Evolutionary conservation across 2,797 vertebrate species (phyloP).

Genomic region (Silurus lanzhouensis): DNA sequence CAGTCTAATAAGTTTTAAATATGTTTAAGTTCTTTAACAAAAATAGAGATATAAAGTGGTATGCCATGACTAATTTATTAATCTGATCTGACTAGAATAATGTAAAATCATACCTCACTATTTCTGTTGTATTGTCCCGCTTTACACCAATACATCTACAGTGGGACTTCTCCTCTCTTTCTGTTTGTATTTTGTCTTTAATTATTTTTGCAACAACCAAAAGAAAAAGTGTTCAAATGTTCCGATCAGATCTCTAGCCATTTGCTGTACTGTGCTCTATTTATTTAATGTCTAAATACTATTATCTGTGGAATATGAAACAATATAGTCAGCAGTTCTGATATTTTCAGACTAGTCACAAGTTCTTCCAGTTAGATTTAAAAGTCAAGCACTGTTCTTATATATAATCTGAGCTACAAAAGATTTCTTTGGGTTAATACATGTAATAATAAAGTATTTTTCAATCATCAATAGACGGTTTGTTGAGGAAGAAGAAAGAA

Average conservation of each 20-base stretch:
- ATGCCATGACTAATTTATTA: not conserved
- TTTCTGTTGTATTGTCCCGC: not conserved
- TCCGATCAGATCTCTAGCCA: not conserved
- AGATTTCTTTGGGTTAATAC: not conserved
- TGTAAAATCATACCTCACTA: not conserved
- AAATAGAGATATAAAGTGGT: too few relatives aligned
- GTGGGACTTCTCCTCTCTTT: not conserved
- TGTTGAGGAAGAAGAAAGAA: slow-evolving; percentile 32
- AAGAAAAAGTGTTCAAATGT: not conserved
- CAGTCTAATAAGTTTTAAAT: too few relatives aligned
- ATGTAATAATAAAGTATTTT: not conserved
- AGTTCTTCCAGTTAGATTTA: not conserved
- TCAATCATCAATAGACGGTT: slow-evolving; percentile 1
- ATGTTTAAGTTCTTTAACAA: too few relatives aligned
- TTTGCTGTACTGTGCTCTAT: not conserved
- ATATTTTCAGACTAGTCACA: not conserved
- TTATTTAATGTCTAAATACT: not conserved
- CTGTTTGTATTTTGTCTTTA: not conserved
- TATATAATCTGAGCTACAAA: not conserved
- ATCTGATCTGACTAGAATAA: not conserved
- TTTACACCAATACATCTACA: not conserved
- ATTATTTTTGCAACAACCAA: not conserved
- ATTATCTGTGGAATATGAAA: not conserved
- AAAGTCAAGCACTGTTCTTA: not conserved
- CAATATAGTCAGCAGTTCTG: not conserved